Evolutionary conservation across 2,888 invertebrate species (phyloP), one percentile per base, ranked within the genome.

Genomic region (Mycalesis mineus): DNA sequence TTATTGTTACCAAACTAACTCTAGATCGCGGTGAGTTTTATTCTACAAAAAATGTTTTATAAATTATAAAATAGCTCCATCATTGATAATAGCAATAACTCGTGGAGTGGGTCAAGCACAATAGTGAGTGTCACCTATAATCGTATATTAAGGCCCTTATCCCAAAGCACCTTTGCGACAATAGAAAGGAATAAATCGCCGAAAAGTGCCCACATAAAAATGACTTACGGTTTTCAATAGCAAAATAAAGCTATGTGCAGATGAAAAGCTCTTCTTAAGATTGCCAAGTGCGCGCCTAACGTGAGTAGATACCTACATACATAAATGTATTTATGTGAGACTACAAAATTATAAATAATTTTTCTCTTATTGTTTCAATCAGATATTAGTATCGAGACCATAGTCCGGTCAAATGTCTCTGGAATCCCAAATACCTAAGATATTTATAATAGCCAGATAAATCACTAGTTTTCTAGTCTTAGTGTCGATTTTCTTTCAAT

Each of bases 161-260:
- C 88, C 88, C 84, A 82, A 66, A 87, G 86, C 86, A 86, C 88
- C 88, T 87, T 79, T 78, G 77, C 82, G 80, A 88, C 88, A 89
- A 88, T 87, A 74, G 87, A 84, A 87, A 78, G 75, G 88, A 85
- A 89, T 88, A 88, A 88, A 88, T 88, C 80, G 86, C 78, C 82
- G 83, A 86, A 88, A 88, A 89, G 89, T 87, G 85, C 82, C 77
- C 84, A 84, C 85, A 89, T 88, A 89, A 89, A 89, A 88, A 88
- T 88, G 88, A 88, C 88, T 78, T 84, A 88, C 82, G 78, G 85
- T 69, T 68, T 36, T 62, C 69, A 67, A 67, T 66, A 65, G 69
- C 70, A 69, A 68, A 73, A 71, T 69, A 69, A 68, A 64, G 64
- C 64, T 58, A 63, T 51, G 58, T 58, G 54, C 58, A 61, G 64